phyloP scores from a whole-genome alignment of 2,888 invertebrate genomes.

The Melolontha melolontha region DNA sequence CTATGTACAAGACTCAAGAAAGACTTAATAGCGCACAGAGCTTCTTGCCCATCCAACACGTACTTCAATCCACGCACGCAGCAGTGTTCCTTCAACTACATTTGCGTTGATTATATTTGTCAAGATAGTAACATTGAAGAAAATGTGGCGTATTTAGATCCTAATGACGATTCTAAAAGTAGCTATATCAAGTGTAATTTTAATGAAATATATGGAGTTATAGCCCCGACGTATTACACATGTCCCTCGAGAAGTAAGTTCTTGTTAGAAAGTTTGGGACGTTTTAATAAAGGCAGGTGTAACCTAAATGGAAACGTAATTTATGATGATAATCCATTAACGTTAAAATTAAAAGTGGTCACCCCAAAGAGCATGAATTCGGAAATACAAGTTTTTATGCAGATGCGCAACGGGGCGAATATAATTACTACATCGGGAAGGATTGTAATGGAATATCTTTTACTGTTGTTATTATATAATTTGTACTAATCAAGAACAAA shows the following conservation, averaged over 20 bases:
- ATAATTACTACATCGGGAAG: too few species aligned
- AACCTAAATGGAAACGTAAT: not conserved
- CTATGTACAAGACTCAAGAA: slow-evolving; percentile 16
- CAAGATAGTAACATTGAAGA: slow-evolving; percentile 5
- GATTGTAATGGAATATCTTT: too few species aligned
- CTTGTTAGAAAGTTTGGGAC: slow-evolving; percentile 18
- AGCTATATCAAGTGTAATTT: slow-evolving; percentile 35
- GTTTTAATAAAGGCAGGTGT: slow-evolving; percentile 5
- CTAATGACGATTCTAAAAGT: slow-evolving; percentile 39
- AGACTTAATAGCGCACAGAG: slow-evolving; percentile 18
- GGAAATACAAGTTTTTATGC: too few species aligned
- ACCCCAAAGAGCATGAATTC: too few species aligned
- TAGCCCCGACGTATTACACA: slow-evolving; percentile 29
- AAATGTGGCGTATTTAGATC: slow-evolving; percentile 23
- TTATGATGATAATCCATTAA: not conserved
- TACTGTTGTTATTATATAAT: too few species aligned
- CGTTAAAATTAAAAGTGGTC: too few species aligned
- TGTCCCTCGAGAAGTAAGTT: slow-evolving; percentile 62
- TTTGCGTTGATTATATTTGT: slow-evolving; percentile 36
- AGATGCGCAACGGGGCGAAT: too few species aligned
- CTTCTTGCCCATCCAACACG: slow-evolving; percentile 28
- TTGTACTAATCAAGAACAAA: too few species aligned
- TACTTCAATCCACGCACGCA: slow-evolving; percentile 39
- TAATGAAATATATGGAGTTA: slow-evolving; percentile 24
- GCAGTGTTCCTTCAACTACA: slow-evolving; percentile 30